A percentile compares a stretch with the other conserved stretches of the same genome.
Evolutionary conservation across 2,797 vertebrate species (phyloP).

Genomic region (Sebastes steindachneri): DNA sequence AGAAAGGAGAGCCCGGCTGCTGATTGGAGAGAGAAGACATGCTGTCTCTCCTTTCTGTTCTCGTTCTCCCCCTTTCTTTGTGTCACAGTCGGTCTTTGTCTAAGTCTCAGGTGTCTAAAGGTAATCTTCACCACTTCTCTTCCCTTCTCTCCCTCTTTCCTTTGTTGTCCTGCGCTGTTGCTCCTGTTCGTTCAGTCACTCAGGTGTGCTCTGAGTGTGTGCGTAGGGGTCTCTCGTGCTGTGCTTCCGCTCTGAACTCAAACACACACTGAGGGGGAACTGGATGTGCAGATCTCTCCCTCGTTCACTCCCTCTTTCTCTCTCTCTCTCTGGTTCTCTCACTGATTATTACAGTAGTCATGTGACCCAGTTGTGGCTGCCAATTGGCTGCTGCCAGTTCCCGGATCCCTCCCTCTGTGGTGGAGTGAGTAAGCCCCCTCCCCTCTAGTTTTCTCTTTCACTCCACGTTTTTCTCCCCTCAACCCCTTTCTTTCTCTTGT

Average conservation of each 20-base stretch:
- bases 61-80: constrained; percentile 53
- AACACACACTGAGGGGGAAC: constrained; percentile 70
- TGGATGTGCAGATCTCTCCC: constrained; percentile 62
- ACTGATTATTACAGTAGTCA: constrained; percentile 63
- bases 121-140: constrained; percentile 42
- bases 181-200: constrained; percentile 36
- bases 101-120: constrained; percentile 35
- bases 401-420: constrained; percentile 64
- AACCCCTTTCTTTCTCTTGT: constrained; percentile 27
- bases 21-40: constrained; percentile 92
- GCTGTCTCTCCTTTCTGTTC: constrained; percentile 66
- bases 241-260: constrained; percentile 59
- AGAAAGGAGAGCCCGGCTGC: constrained; percentile 84
- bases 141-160: constrained; percentile 21
- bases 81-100: constrained; percentile 21
- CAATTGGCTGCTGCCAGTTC: constrained; percentile 67
- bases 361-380: constrained; percentile 71
- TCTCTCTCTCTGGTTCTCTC: constrained; percentile 44
- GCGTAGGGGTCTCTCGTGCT: constrained; percentile 13
- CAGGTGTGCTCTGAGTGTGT: constrained; percentile 35
- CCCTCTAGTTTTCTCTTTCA: constrained; percentile 56
- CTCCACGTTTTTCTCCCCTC: constrained; percentile 36
- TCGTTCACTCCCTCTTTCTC: constrained; percentile 29
- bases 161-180: constrained; percentile 43
- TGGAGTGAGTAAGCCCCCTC: constrained; percentile 74